These are phyloP conservation scores for Scyliorhinus canicula DNA, from an alignment of 2,797 vertebrate genomes.

Conservation along the genomic window DNA sequence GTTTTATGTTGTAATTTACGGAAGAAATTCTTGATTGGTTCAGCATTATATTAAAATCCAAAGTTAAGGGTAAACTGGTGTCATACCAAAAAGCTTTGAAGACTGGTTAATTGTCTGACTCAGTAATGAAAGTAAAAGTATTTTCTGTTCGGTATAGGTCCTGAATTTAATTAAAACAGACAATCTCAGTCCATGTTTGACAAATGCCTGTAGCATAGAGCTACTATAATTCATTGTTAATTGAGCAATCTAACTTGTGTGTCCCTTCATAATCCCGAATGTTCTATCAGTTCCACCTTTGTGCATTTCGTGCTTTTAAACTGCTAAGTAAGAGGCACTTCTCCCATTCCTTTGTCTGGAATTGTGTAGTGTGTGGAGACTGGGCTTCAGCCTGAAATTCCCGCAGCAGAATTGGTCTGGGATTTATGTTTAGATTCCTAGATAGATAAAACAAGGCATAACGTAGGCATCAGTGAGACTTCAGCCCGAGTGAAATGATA, in stretches of 20 bases:
- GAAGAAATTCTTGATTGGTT: background rate
- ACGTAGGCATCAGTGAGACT: background rate
- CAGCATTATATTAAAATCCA: background rate
- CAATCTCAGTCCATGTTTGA: background rate
- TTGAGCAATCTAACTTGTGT: background rate
- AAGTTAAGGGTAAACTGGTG: background rate
- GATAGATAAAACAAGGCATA: background rate
- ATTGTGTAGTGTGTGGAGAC: background rate
- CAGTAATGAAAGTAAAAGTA: background rate
- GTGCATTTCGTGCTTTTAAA: background rate
- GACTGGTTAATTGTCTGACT: background rate
- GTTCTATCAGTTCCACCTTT: background rate
- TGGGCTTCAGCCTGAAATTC: background rate
- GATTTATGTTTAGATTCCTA: background rate
- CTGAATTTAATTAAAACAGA: background rate
- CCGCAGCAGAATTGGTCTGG: background rate
- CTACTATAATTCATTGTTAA: slow-evolving; percentile 8
- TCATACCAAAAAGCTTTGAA: background rate
- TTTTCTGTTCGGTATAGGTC: background rate
- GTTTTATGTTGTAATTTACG: background rate
- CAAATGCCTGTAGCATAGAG: background rate
- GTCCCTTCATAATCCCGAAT: background rate
- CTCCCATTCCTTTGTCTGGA: background rate
- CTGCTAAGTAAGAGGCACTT: background rate
- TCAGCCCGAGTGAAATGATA: background rate